These are phyloP conservation scores for Montifringilla adamsi DNA, from an alignment of 2,113 vertebrate species.

Conservation along the genomic window DNA sequence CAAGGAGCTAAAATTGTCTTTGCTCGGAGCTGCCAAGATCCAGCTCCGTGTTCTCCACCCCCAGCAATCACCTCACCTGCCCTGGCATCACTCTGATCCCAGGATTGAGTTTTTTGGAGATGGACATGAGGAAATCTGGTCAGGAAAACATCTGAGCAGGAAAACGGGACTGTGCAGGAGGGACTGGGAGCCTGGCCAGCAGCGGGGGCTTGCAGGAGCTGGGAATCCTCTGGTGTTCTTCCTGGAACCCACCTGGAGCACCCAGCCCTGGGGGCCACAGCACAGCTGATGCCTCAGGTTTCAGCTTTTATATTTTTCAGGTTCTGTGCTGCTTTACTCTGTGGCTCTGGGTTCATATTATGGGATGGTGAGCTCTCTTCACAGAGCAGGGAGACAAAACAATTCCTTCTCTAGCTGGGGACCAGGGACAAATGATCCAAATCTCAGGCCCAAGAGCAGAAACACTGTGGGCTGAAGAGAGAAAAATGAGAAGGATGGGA, in stretches of 20 bases:
- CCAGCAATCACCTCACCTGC: background rate
- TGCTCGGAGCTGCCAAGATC: background rate
- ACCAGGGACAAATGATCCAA: no score
- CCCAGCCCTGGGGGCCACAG: background rate
- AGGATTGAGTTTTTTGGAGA: conserved; percentile 80
- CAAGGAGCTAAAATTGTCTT: background rate
- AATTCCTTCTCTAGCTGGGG: no score
- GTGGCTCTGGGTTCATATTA: background rate
- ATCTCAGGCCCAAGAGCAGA: no score
- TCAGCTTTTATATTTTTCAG: background rate
- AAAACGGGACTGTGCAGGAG: background rate
- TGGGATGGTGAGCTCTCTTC: background rate
- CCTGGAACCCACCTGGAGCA: background rate
- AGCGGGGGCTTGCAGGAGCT: background rate
- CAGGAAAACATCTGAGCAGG: background rate
- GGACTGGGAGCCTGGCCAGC: accelerated
- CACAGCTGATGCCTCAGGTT: background rate
- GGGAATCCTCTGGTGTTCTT: background rate
- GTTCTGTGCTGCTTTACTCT: background rate
- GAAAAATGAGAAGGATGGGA: no score
- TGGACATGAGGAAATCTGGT: conserved; percentile 15
- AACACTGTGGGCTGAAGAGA: no score
- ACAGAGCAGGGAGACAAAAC: background rate
- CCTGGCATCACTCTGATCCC: conserved; percentile 77
- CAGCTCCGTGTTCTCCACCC: background rate